A percentile compares a stretch with the other conserved stretches of the same genome.
Evolutionary conservation across 2,113 vertebrate genomes (phyloP).

Genomic region (Salvator merianae): DNA sequence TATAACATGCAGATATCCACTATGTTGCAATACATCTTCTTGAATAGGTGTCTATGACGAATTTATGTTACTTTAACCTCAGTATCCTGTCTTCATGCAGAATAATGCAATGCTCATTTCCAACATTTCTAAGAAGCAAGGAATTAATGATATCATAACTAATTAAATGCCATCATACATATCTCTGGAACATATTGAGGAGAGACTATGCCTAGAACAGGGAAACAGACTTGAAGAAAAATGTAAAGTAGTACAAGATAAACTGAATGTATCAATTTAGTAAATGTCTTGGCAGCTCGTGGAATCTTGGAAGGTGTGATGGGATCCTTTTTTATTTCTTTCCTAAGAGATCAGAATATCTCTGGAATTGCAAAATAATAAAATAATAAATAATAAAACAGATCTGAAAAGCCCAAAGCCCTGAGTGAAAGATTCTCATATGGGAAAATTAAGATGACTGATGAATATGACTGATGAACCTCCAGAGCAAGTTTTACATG

Average conservation of each 20-base stretch:
- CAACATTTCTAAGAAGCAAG: neutral
- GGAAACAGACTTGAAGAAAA: neutral
- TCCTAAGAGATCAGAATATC: too few relatives aligned
- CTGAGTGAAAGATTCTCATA: too few relatives aligned
- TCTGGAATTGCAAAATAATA: too few relatives aligned
- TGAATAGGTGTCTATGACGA: slow-evolving; percentile 57
- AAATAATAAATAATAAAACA: too few relatives aligned
- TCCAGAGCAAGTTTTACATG: too few relatives aligned
- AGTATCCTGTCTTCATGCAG: slow-evolving; percentile 42
- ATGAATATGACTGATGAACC: too few relatives aligned
- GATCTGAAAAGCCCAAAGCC: too few relatives aligned
- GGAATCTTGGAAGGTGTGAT: too few relatives aligned
- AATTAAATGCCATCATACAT: neutral
- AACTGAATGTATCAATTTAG: neutral
- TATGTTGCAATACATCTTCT: slow-evolving; percentile 47
- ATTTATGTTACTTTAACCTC: slow-evolving; percentile 42
- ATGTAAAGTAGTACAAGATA: neutral
- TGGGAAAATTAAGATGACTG: too few relatives aligned
- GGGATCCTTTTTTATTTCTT: too few relatives aligned
- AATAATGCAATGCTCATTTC: slow-evolving; percentile 9
- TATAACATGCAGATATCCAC: slow-evolving; percentile 39
- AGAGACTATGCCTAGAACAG: neutral
- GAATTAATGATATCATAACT: fast-evolving
- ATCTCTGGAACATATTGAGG: fast-evolving
- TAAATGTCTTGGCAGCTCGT: neutral